phyloP scores from a whole-genome alignment of 2,113 vertebrate genomes.

The Eretmochelys imbricata region DNA sequence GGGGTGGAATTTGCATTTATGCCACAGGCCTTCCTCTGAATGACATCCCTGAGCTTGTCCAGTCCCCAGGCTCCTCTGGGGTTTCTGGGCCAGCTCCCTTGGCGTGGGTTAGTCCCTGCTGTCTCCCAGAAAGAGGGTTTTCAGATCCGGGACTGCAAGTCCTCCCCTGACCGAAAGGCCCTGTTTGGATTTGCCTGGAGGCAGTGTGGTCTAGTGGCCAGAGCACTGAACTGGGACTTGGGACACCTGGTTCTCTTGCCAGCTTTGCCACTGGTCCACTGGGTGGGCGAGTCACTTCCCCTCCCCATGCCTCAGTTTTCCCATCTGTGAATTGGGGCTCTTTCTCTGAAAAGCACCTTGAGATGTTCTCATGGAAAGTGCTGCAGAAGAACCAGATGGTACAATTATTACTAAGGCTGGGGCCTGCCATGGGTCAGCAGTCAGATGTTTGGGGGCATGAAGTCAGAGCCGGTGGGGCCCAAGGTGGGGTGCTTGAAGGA shows the following conservation, averaged over 20 bases:
- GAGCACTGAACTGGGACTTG: background rate
- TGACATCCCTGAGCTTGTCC: background rate
- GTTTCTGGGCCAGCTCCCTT: background rate
- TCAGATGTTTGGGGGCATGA: background rate
- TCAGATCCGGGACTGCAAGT: background rate
- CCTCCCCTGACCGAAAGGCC: background rate
- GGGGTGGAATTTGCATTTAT: accelerated
- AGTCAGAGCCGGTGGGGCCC: background rate
- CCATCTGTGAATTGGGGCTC: background rate
- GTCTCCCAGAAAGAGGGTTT: background rate
- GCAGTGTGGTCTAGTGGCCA: background rate
- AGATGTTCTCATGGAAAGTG: background rate
- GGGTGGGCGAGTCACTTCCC: background rate
- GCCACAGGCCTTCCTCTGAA: background rate
- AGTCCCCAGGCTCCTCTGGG: background rate
- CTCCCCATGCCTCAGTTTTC: background rate
- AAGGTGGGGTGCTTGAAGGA: background rate
- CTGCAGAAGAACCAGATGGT: background rate
- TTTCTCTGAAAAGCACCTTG: background rate
- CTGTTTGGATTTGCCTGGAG: background rate
- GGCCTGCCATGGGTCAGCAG: background rate
- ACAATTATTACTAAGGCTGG: background rate
- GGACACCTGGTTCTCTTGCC: background rate
- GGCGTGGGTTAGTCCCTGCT: background rate
- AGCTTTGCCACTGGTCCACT: background rate